A percentile compares a stretch with the other conserved stretches of the same genome.
phyloP scores from a whole-genome alignment of 2,888 invertebrate genomes.

The Caenorhabditis sulstoni region DNA sequence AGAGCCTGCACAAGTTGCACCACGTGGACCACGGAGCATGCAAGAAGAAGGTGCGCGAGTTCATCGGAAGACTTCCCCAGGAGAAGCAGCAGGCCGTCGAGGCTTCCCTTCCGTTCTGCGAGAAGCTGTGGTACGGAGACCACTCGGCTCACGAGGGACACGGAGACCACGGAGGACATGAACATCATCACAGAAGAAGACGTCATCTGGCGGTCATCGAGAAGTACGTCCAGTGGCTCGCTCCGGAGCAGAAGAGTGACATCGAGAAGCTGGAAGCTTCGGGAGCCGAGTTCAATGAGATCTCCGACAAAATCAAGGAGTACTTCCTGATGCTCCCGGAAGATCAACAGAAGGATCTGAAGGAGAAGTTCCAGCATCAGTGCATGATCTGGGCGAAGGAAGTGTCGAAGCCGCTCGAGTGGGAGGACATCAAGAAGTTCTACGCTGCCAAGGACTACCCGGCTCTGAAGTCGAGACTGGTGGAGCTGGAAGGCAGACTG shows the following conservation, averaged over 20 bases:
- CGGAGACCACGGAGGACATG: conserved; percentile 51
- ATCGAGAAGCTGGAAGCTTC: conserved; percentile 43
- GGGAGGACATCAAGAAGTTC: conserved; percentile 59
- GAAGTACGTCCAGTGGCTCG: conserved; percentile 66
- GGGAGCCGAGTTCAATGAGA: conserved; percentile 50
- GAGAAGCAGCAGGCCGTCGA: conserved; percentile 63
- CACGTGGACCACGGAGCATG: conserved; percentile 69
- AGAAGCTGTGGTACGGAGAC: conserved; percentile 71
- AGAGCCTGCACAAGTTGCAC: conserved; percentile 69
- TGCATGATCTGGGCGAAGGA: conserved; percentile 65
- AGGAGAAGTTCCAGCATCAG: conserved; percentile 53
- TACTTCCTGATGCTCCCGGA: conserved; percentile 53
- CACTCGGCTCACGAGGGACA: conserved; percentile 47
- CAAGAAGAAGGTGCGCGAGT: conserved; percentile 69
- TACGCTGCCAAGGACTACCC: conserved; percentile 38
- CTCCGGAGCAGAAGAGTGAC: conserved; percentile 45
- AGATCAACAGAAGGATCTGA: conserved; percentile 57
- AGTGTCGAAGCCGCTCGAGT: conserved; percentile 59
- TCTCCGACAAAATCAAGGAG: conserved; percentile 63
- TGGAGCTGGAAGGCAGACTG: conserved; percentile 52
- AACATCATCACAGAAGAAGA: conserved; percentile 48
- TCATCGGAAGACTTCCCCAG: conserved; percentile 61
- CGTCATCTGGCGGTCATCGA: conserved; percentile 62
- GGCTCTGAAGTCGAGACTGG: conserved; percentile 42
- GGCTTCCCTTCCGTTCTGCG: conserved; percentile 72